These are phyloP conservation scores for Spheniscus humboldti DNA, from an alignment of 2,797 vertebrate species.

Conservation along the genomic window DNA sequence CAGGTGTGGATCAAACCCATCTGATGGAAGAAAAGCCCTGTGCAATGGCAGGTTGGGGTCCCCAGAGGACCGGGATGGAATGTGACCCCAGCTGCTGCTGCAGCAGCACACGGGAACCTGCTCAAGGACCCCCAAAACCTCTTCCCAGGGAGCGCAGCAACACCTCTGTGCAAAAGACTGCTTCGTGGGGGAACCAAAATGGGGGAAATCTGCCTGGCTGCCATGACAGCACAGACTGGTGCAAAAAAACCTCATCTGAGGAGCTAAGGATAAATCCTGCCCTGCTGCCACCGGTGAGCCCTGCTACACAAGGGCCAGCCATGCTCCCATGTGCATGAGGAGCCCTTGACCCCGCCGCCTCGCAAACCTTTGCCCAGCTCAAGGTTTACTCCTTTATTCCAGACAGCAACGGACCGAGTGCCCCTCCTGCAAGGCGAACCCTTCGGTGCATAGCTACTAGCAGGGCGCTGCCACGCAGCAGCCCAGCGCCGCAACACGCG, in stretches of 20 bases:
- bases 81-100: background rate
- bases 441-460: background rate
- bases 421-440: background rate
- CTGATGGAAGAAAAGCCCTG: background rate
- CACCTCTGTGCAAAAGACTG: conserved; percentile 18
- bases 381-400: background rate
- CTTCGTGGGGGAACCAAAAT: background rate
- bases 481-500: rapidly evolving
- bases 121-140: background rate
- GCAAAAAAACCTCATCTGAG: background rate
- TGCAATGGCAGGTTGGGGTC: background rate
- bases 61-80: background rate
- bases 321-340: rapidly evolving
- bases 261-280: background rate
- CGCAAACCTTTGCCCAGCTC: background rate
- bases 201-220: background rate
- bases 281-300: background rate
- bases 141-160: background rate
- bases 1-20: background rate
- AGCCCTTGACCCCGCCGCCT: rapidly evolving
- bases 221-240: background rate
- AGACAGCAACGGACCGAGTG: rapidly evolving
- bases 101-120: background rate
- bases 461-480: background rate
- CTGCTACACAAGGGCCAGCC: background rate